Evolutionary conservation across 2,888 invertebrate species (phyloP).

Genomic region (Anorthoa munda): DNA sequence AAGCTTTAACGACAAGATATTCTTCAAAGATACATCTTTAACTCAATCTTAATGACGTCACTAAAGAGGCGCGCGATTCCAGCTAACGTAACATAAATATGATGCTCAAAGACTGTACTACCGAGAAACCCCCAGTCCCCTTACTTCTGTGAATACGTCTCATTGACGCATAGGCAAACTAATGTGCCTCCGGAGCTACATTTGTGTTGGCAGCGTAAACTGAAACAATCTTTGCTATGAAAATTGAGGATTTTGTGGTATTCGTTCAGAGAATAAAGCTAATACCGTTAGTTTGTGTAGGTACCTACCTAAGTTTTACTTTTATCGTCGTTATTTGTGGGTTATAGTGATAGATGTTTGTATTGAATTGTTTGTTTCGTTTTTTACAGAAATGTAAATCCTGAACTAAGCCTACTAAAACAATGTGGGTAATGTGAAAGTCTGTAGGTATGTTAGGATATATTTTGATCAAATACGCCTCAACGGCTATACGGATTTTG

Average conservation of each 20-base stretch:
- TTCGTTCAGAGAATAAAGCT: constrained; percentile 1
- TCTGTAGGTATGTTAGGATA: not conserved
- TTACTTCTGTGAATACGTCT: constrained; percentile 24
- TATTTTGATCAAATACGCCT: not conserved
- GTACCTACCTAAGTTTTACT: constrained; percentile 3
- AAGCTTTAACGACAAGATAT: not conserved
- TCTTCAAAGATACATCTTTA: not conserved
- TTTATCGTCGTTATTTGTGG: not conserved
- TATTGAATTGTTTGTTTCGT: no score
- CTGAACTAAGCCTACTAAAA: no score
- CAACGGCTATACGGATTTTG: not conserved
- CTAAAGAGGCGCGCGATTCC: constrained; percentile 8
- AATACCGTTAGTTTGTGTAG: not conserved
- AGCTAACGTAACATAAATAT: not conserved
- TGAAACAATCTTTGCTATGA: constrained; percentile 37
- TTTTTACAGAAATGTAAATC: no score
- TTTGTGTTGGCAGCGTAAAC: constrained; percentile 7
- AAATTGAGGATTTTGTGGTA: constrained; percentile 26
- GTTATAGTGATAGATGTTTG: no score
- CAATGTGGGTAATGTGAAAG: no score
- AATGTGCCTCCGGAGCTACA: constrained; percentile 23
- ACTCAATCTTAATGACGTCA: constrained; percentile 4
- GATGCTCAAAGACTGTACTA: constrained; percentile 10
- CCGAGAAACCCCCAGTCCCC: not conserved
- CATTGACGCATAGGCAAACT: constrained; percentile 34